These are phyloP conservation scores for Heliconius sara DNA, from an alignment of 2,888 invertebrate species.

Conservation along the genomic window DNA sequence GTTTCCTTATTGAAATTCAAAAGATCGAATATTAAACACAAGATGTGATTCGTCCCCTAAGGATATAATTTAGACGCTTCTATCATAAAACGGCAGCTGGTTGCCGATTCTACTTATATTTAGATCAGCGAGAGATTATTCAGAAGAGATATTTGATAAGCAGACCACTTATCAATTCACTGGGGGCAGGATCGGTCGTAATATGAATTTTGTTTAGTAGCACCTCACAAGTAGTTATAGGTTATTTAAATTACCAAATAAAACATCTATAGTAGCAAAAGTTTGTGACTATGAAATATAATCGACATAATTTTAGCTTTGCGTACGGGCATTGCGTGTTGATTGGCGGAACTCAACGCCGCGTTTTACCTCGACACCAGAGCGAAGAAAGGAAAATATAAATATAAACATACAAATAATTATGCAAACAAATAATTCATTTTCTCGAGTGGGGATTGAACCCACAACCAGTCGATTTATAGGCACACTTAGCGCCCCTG, in stretches of 20 bases:
- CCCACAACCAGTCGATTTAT: no score
- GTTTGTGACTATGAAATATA: background rate
- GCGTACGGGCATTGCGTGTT: background rate
- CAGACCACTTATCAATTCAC: constrained; percentile 76
- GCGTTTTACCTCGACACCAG: background rate
- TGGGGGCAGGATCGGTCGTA: constrained; percentile 58
- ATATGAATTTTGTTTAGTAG: constrained; percentile 56
- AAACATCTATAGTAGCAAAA: background rate
- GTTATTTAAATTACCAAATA: constrained; percentile 5
- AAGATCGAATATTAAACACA: constrained; percentile 63
- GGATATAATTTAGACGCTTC: constrained; percentile 74
- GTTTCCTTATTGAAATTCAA: constrained; percentile 68
- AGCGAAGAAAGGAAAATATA: no score
- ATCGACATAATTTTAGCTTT: no score
- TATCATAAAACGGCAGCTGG: constrained; percentile 75
- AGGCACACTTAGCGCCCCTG: no score
- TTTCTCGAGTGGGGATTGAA: no score
- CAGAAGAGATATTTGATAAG: constrained; percentile 78
- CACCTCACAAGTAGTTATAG: constrained; percentile 1
- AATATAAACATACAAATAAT: no score
- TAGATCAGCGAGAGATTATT: constrained; percentile 72
- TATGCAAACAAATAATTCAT: no score
- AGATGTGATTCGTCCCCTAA: constrained; percentile 72
- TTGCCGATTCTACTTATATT: constrained; percentile 63
- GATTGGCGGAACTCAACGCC: background rate